These are phyloP conservation scores for Glomeris maerens DNA, from an alignment of 1,140 invertebrate species.

Conservation along the genomic window DNA sequence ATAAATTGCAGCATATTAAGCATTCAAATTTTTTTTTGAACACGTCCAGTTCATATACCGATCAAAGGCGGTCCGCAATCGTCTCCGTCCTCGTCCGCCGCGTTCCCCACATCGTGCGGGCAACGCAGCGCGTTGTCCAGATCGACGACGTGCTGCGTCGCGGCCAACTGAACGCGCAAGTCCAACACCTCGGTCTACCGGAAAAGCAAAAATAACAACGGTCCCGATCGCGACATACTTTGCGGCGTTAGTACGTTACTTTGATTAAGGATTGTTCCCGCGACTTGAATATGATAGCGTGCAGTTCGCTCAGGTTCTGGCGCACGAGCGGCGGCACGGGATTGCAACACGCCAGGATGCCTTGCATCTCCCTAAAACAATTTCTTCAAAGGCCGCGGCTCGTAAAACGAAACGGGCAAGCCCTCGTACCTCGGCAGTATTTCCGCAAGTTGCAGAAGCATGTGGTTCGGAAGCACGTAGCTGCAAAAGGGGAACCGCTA, in stretches of 20 bases:
- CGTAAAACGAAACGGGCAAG: neutral
- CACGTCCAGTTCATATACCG: neutral
- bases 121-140: constrained; percentile 41
- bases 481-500: constrained; percentile 31
- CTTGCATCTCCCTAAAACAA: constrained; percentile 66
- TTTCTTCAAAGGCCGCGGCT: too few species aligned
- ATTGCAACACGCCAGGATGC: constrained; percentile 83
- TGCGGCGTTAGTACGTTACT: constrained; percentile 29
- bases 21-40: too few species aligned
- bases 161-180: constrained; percentile 24
- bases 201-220: constrained; percentile 6
- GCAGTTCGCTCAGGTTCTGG: constrained; percentile 56
- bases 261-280: constrained; percentile 54
- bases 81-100: neutral
- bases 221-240: neutral
- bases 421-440: constrained; percentile 47
- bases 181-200: constrained; percentile 6
- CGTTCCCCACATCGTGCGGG: constrained; percentile 50
- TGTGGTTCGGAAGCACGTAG: constrained; percentile 89
- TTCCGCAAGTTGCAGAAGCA: constrained; percentile 81
- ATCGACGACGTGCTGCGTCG: constrained; percentile 34
- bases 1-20: neutral
- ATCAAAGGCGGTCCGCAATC: neutral
- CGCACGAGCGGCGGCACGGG: constrained; percentile 77
- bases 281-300: constrained; percentile 59